Base-by-base conservation (phyloP, 2,797 vertebrate genomes). In the Pangasius macronema region DNA sequence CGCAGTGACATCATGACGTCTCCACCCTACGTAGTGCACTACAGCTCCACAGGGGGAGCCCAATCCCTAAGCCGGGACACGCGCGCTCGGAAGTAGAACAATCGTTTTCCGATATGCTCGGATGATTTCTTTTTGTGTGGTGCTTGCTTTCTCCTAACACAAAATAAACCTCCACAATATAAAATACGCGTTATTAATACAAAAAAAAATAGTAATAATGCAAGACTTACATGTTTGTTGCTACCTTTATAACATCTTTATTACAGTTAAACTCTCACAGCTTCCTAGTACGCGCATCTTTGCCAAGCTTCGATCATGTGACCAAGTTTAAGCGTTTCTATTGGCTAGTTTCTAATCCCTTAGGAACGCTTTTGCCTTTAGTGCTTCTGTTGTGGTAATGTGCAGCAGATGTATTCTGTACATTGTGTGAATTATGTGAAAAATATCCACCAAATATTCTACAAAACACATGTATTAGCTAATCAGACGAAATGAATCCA, bases 151-250 rank as follows among this genome's bases (percentile, higher is more conserved):
- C 1, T 10, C 2, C 20, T 22, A 57, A 68, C 30, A 59, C 39
- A 2, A 51, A 67, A 82, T 22, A 63, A 49, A n/a, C 59, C 30
- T 11, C 30, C 61, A n/a, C 1, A 11, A 20, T n/a, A 16, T 46
- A 16, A 42, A 13, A 46, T 27, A 3, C 53, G 14, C 7, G 24
- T 49, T 33, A n/a, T 27, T 39, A 13, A 63, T 8, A 55, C 18
- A 27, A 36, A 13, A 27, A 36, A 13, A 46, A 18, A 11, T 7
- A 14, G 3, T n/a, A 68, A 68, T 16, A 22, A 0, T 49, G 42
- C n/a, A 11, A 39, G 8, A 82, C 83, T 80, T 85, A 85, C 87
- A 11, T 46, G 13, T 33, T 27, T 65, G 14, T 33, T 57, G 24
- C 13, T 27, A 42, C 1, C 0, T 42, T 86, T 63, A 85, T 65